Base-by-base conservation (phyloP, 2,113 vertebrate species). In the Aix galericulata region DNA sequence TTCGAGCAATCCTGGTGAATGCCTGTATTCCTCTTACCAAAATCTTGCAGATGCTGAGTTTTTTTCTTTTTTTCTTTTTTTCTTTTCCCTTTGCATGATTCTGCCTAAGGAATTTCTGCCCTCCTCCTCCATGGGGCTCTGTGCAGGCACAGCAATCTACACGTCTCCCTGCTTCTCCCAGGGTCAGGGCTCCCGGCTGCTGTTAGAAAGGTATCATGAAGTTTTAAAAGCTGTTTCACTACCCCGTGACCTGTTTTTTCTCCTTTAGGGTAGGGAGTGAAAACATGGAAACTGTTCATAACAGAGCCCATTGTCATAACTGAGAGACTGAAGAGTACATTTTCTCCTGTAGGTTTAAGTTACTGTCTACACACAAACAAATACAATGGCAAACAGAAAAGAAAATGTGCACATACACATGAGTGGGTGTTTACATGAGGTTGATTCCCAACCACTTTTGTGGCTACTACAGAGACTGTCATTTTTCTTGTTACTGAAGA, bases 11-110 rank as follows among this genome's bases (percentile, higher is more conserved):
- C 18, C 53, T 80, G 25, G 9, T 66, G 55, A 87, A 76, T 82
- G 22, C 22, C 36, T 80, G 20, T 60, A 66, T 50, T 44, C 10
- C 23, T 69, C 40, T 46, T 76, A 77, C 14, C 32, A 85, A 66
- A 58, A 82, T 69, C 31, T 75, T 85, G 34, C 21, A 75, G 58
- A n/a, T 58, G 15, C 16, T 68, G 58, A 48, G 26, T 5, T 23
- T 0, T 0, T 7, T 83, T 0, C 6, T 81, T 46, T 0, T 0
- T 7, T 83, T 0, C 6, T 81, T 46, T 17, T 46, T 46, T 46
- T 20, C 14, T 94, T 66, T 78, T 32, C 1, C 14, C 25, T 60
- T 0, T 42, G 8, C 27, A 82, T 82, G 29, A 29, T 82, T 75
- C 29, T 81, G n/a, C 55, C 13, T 44, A 9, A 71, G 64, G n/a